These are phyloP conservation scores for Lepidochitona cinerea DNA, from an alignment of 2,888 invertebrate genomes.

Conservation along the genomic window DNA sequence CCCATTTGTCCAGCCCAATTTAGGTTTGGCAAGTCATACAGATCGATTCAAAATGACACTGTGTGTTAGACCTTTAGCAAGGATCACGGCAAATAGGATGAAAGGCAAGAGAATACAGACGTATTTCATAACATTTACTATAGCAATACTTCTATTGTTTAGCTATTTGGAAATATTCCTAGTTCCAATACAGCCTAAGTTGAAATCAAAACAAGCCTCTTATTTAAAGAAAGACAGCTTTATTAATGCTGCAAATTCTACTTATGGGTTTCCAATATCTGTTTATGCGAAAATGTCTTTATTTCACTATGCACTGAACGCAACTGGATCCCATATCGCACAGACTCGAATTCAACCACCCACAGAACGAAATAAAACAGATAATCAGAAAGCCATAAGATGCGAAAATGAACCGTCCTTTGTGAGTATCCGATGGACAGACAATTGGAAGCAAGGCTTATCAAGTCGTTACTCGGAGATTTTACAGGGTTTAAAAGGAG, in stretches of 20 bases:
- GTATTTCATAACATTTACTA: not conserved
- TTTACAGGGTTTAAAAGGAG: not conserved
- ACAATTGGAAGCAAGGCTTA: not conserved
- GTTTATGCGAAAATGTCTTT: not conserved
- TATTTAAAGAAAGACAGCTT: not conserved
- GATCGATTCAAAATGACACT: not conserved
- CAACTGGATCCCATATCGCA: too few species aligned
- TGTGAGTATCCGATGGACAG: not conserved
- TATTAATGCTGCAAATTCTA: not conserved
- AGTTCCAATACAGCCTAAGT: not conserved
- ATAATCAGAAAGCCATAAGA: too few species aligned
- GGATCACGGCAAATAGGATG: not conserved
- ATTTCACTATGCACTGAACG: too few species aligned
- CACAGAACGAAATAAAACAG: too few species aligned
- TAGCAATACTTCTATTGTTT: not conserved
- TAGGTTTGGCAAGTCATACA: too few species aligned
- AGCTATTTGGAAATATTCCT: not conserved
- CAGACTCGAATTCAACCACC: too few species aligned
- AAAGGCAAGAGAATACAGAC: not conserved
- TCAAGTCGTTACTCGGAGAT: not conserved
- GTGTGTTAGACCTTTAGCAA: not conserved
- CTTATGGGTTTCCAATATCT: not conserved
- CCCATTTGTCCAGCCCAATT: too few species aligned
- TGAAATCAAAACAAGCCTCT: not conserved
- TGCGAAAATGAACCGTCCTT: not conserved